Conservation (phyloP, 2,797 vertebrate genomes). For the Myotis vivesi region DNA sequence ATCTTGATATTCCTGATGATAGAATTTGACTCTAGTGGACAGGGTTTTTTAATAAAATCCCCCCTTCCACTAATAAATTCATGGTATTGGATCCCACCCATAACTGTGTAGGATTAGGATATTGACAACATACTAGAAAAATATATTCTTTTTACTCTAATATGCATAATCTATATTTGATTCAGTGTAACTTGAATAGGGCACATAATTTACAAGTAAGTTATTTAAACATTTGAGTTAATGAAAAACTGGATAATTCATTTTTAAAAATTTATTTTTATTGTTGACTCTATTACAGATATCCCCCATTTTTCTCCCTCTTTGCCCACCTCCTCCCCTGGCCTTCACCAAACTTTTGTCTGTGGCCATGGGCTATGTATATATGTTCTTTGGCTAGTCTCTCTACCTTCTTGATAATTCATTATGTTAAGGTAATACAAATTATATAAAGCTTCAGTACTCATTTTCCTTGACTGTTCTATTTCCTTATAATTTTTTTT, state of each 20-base stretch:
- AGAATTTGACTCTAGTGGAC: not conserved
- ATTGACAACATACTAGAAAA: not conserved
- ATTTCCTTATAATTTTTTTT: not conserved
- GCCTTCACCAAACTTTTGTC: not conserved
- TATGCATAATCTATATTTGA: not conserved
- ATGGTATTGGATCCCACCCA: not conserved
- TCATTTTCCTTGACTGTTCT: not conserved
- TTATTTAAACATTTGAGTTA: not conserved
- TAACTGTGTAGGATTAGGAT: not conserved
- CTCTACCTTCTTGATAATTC: not conserved
- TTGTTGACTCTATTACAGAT: not conserved
- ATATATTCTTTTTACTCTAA: not conserved
- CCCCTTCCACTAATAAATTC: not conserved
- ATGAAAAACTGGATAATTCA: not conserved
- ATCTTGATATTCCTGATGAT: not conserved
- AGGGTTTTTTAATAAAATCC: not conserved
- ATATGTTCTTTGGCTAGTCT: not conserved
- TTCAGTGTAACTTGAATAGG: not conserved
- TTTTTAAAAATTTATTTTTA: not conserved
- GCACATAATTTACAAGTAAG: constrained; percentile 12
- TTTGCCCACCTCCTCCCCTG: not conserved
- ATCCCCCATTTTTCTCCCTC: not conserved
- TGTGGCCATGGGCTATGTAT: not conserved
- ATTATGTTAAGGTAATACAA: not conserved
- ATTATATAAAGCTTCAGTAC: not conserved